Base-by-base conservation (phyloP, 2,888 invertebrate species). In the Eupithecia abbreviata region DNA sequence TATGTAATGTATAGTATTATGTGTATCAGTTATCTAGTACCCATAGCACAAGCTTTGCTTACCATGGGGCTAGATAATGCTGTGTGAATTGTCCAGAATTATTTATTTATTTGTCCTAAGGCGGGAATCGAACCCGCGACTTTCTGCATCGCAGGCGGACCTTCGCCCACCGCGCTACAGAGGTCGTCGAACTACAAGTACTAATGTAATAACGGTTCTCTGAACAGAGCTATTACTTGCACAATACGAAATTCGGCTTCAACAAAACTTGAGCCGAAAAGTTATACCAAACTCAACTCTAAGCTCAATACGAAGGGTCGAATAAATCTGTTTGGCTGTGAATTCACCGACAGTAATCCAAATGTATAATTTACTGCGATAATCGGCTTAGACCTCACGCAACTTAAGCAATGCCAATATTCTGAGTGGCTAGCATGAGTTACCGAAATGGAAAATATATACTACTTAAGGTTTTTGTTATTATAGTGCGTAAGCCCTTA, bases 361-460 rank as follows among this genome's bases (percentile, higher is more conserved):
- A 75, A 72, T 77, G 74, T 77, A 75, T 77, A 75, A 77, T 77
- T 77, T 77, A 77, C 72, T 72, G 77, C 66, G 69, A 75, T 74
- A 77, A 77, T 77, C 74, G 72, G 72, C 45, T 75, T 75, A 75
- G 12, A 42, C 47, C 30, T 66, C 30, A 43, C 51, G 67, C 12
- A 66, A 69, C 42, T 72, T 65, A 42, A 18, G 58, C 15, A 71
- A n/a, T 71, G 18, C 71, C 58, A 62, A 62, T 62, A 62, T 62
- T 62, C 18, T 30, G 30, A 12, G 62, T 62, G 12, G 30, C 4
- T 62, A 30, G 62, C 9, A 62, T 62, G 62, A 18, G 62, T 62
- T 10, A 58, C 4, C 18, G 18, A 18, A 58, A 58, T 2, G 18
- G 58, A 30, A 30, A 30, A 30, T 30, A 30, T 30, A n/a, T n/a